A percentile compares a stretch with the other conserved stretches of the same genome.
Conservation (phyloP, 2,797 vertebrate genomes). For the Vultur gryphus region DNA sequence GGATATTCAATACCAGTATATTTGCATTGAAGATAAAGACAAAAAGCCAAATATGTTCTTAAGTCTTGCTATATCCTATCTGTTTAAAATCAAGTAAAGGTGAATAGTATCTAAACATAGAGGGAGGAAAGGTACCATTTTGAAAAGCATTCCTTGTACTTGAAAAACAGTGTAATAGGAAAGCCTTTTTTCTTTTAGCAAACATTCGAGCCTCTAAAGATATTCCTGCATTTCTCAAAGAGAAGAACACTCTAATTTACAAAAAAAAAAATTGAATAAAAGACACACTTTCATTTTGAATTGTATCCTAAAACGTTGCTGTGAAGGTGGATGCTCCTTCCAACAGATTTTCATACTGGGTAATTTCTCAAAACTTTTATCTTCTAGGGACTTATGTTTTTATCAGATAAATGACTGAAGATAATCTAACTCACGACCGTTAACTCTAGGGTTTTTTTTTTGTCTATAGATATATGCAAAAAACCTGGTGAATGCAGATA, state of each 20-base stretch:
- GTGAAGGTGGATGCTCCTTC: background rate
- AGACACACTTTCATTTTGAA: background rate
- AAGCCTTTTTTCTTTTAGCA: background rate
- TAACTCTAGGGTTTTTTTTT: constrained; percentile 34
- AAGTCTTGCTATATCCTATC: background rate
- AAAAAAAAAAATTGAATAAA: background rate
- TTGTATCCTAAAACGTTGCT: background rate
- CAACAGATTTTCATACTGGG: background rate
- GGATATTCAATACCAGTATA: background rate
- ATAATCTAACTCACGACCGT: background rate
- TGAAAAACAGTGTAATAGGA: background rate
- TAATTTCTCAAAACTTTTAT: background rate
- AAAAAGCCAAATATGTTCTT: background rate
- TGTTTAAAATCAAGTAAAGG: background rate
- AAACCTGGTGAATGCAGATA: constrained; percentile 98
- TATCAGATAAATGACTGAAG: background rate
- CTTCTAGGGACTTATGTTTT: background rate
- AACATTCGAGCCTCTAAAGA: background rate
- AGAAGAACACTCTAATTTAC: background rate
- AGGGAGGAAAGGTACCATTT: background rate
- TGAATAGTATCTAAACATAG: background rate
- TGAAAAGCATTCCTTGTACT: background rate
- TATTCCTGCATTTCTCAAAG: background rate
- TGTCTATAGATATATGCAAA: constrained; percentile 96
- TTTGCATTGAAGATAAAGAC: background rate